These are phyloP conservation scores for Trypoxylon attenuatum DNA, from an alignment of 2,888 invertebrate species.

Conservation along the genomic window DNA sequence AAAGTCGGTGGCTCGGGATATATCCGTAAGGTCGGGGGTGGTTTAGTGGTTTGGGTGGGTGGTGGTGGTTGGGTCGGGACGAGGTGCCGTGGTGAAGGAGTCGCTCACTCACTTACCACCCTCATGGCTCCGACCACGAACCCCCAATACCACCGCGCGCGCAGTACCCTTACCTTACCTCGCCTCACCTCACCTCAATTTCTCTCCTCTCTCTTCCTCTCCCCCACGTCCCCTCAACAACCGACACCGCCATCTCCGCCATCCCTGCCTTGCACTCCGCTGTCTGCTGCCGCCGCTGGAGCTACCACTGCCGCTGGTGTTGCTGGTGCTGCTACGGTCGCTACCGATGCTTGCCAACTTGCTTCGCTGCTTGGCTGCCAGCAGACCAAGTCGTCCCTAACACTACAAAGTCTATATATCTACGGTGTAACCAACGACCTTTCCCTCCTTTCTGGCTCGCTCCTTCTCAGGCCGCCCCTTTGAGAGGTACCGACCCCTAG, in stretches of 20 bases:
- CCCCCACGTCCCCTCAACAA: constrained; percentile 22
- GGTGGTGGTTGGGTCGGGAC: constrained; percentile 53
- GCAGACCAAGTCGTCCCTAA: constrained; percentile 66
- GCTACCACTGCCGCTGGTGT: background rate
- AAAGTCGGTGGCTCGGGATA: constrained; percentile 59
- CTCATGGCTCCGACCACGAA: constrained; percentile 58
- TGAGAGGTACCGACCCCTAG: constrained; percentile 62
- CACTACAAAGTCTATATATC: constrained; percentile 67
- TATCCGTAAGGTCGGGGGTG: constrained; percentile 56
- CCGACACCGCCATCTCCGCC: constrained; percentile 53
- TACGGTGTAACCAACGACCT: constrained; percentile 51
- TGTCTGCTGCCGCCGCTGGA: constrained; percentile 3
- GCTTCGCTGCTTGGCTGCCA: constrained; percentile 56
- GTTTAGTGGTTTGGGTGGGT: constrained; percentile 41
- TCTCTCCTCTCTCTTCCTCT: constrained; percentile 28
- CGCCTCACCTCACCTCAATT: too few species aligned
- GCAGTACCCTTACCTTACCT: too few species aligned
- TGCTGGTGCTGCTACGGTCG: constrained; percentile 4
- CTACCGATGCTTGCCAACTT: constrained; percentile 50
- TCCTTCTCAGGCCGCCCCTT: constrained; percentile 51
- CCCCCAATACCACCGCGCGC: constrained; percentile 58
- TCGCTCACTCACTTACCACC: constrained; percentile 59
- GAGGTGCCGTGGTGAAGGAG: constrained; percentile 67
- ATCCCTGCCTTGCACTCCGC: constrained; percentile 30
- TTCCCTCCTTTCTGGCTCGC: constrained; percentile 40